A percentile compares a stretch with the other conserved stretches of the same genome.
Conservation (phyloP, 1,140 invertebrate species). For the Meteorus sp. region DNA sequence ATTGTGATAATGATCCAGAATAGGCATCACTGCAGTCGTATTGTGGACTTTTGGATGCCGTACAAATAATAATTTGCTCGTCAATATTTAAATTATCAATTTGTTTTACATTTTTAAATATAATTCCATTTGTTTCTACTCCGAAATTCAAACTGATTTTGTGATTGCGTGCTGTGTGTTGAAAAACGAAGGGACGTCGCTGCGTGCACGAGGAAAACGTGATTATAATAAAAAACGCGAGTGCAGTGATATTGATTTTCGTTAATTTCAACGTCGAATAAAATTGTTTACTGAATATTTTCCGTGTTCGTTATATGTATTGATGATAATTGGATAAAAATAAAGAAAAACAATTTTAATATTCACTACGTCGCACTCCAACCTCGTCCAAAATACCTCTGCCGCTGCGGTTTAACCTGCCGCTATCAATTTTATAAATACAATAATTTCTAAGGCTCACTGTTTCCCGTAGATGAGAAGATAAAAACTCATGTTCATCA, state of each 20-base stretch:
- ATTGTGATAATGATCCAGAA: constrained; percentile 53
- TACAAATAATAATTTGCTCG: constrained; percentile 29
- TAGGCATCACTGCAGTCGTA: constrained; percentile 62
- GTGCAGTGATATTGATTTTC: constrained; percentile 23
- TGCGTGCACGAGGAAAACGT: constrained; percentile 28
- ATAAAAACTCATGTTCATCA: constrained; percentile 32
- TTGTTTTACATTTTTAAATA: neutral
- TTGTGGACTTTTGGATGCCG: constrained; percentile 62
- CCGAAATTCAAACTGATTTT: neutral
- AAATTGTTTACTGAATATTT: constrained; percentile 4
- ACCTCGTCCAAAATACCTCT: constrained; percentile 61
- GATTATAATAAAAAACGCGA: constrained; percentile 14
- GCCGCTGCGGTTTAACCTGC: constrained; percentile 59
- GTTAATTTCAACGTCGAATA: constrained; percentile 10
- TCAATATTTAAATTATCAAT: constrained; percentile 10
- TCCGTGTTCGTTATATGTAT: constrained; percentile 4
- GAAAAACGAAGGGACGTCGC: constrained; percentile 16
- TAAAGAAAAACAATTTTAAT: constrained; percentile 14
- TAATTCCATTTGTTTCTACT: neutral
- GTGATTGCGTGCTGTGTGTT: constrained; percentile 24
- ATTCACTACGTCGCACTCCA: constrained; percentile 32
- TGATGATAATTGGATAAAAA: constrained; percentile 5
- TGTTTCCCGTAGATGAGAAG: constrained; percentile 48
- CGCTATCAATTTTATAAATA: constrained; percentile 39
- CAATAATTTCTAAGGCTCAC: constrained; percentile 41